phyloP scores from a whole-genome alignment of 2,797 vertebrate species.

The Basileuterus tristriatus region DNA sequence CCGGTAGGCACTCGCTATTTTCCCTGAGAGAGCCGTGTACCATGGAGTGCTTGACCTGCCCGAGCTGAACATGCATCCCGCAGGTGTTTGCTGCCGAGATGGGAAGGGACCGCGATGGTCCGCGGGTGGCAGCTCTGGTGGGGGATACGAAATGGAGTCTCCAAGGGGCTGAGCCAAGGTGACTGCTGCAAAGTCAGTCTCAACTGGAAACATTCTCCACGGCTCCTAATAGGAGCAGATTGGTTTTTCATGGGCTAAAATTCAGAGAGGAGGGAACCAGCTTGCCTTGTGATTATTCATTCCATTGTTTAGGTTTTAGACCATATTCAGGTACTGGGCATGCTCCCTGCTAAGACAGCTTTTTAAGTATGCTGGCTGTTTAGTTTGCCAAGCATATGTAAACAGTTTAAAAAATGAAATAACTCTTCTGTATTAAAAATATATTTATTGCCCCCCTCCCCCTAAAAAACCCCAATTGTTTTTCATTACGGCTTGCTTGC shows the following conservation, averaged over 20 bases:
- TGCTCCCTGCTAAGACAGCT: not conserved
- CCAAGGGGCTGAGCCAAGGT: not conserved
- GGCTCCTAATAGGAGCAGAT: not conserved
- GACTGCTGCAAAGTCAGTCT: not conserved
- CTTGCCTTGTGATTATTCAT: conserved; percentile 15
- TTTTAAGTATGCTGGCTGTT: conserved; percentile 1
- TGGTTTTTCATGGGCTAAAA: conserved; percentile 30
- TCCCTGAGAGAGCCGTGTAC: not conserved
- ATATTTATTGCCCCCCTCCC: not conserved
- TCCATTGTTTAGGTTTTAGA: not conserved
- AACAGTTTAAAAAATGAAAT: conserved; percentile 60
- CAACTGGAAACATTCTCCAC: not conserved
- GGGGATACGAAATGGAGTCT: not conserved
- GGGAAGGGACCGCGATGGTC: rapidly evolving
- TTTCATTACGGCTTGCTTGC: conserved; percentile 61
- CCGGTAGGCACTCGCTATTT: not conserved
- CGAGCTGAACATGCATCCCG: not conserved
- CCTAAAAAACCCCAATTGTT: conserved; percentile 46
- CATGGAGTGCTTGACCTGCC: not conserved
- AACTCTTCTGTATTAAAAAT: conserved; percentile 46
- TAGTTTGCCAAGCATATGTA: conserved; percentile 62
- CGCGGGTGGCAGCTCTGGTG: conserved; percentile 11
- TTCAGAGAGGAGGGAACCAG: not conserved
- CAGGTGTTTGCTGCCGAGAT: not conserved
- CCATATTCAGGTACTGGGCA: not conserved